A percentile compares a stretch with the other conserved stretches of the same genome.
phyloP scores from a whole-genome alignment of 2,113 vertebrate genomes.

The Alces alces region DNA sequence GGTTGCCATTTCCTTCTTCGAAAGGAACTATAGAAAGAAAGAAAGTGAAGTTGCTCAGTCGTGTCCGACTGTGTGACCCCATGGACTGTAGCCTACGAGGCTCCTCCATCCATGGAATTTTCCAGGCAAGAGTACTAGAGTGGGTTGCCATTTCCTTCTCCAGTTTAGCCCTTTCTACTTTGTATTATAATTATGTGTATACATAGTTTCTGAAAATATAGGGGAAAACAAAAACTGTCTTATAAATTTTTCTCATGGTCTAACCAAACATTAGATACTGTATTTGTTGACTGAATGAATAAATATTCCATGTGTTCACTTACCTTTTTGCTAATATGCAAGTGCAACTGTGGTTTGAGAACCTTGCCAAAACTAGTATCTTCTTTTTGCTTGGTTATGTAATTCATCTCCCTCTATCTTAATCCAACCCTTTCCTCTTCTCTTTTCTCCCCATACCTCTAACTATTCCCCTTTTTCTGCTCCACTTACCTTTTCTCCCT shows the following conservation, averaged over 20 bases:
- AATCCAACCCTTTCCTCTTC: background rate
- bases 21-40: background rate
- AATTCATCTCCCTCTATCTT: background rate
- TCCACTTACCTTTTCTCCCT: background rate
- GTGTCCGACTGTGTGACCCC: background rate
- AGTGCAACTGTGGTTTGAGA: background rate
- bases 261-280: background rate
- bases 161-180: background rate
- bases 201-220: background rate
- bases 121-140: background rate
- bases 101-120: background rate
- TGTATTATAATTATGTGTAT: background rate
- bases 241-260: background rate
- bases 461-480: background rate
- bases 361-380: background rate
- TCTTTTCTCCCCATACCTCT: background rate
- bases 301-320: background rate
- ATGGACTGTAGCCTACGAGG: background rate
- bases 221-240: background rate
- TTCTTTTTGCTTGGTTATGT: background rate
- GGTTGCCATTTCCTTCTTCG: background rate
- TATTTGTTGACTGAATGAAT: constrained; percentile 2
- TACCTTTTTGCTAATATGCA: background rate
- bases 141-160: background rate
- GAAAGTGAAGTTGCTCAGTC: background rate